Evolutionary conservation across 2,888 invertebrate genomes (phyloP), one percentile per base, ranked within the genome.

Genomic region (Pollenia amentaria): DNA sequence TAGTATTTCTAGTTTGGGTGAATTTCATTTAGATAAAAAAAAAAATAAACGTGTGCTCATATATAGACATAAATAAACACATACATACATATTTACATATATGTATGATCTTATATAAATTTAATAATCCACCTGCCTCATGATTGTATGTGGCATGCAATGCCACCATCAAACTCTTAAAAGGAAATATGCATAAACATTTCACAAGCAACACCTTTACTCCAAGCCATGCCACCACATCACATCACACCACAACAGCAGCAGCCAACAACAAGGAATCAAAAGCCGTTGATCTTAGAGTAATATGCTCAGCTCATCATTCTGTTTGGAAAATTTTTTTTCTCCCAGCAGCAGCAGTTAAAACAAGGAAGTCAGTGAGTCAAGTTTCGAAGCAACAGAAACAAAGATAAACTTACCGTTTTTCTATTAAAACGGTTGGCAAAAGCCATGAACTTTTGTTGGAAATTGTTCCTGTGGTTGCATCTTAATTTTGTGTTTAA

Each of bases 101-200:
- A n/a, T 8, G 16, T 29, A 9, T 67, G 14, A 10, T 7, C 51
- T 44, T 64, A 38, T 48, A 80, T 1, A 53, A 44, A 44, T 84
- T 70, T 70, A 70, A 78, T 67, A 84, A 76, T 87, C 81, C 87
- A 88, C 88, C 87, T 88, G 88, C 85, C 73, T 62, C 84, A 82
- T 81, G 84, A 81, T 77, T 67, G 72, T 73, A 77, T 84, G 77
- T 81, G 65, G 83, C 88, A 88, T 88, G 88, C 88, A 83, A 86
- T 88, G 85, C 88, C 87, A 85, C 87, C 88, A 84, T 88, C 88
- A 87, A 75, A 82, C 79, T 65, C 38, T 79, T 29, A n/a, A 40
- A 73, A 67, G 67, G 51, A 83, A 83, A 76, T 72, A 53, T 76
- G 40, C 76, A 75, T 72, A 79, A 64, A 72, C 51, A 72, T 65